Percentiles rank a stretch among this genome's conserved stretches.
These are phyloP conservation scores for Blastobasis adustella DNA, from an alignment of 2,888 invertebrate genomes.

Conservation along the genomic window DNA sequence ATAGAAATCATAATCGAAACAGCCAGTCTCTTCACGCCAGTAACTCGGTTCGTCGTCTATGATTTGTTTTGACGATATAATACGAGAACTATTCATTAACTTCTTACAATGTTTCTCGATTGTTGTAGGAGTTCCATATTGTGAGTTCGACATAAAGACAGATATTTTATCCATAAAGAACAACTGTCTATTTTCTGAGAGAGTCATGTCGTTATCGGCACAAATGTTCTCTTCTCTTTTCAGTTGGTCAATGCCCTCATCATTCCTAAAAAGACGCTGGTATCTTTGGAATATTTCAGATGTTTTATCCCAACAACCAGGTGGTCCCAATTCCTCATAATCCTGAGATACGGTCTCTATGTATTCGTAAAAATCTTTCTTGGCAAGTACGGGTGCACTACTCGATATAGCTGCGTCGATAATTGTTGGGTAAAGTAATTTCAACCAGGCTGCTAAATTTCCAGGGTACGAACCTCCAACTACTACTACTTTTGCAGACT, in stretches of 20 bases:
- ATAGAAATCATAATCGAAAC: constrained; percentile 45
- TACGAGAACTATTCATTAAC: constrained; percentile 16
- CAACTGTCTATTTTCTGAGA: constrained; percentile 42
- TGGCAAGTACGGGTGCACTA: constrained; percentile 58
- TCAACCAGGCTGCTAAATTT: constrained; percentile 62
- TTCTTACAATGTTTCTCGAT: constrained; percentile 39
- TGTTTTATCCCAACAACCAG: constrained; percentile 39
- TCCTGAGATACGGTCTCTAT: constrained; percentile 51
- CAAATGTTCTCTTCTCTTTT: constrained; percentile 54
- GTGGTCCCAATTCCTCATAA: constrained; percentile 45
- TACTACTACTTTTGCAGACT: constrained; percentile 48
- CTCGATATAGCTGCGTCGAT: constrained; percentile 56
- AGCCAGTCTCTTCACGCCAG: constrained; percentile 29
- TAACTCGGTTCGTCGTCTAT: constrained; percentile 22
- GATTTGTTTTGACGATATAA: constrained; percentile 14
- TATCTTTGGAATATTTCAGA: constrained; percentile 36
- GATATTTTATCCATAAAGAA: constrained; percentile 43
- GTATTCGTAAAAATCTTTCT: constrained; percentile 56
- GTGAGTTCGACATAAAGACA: constrained; percentile 40
- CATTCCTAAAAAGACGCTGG: constrained; percentile 34
- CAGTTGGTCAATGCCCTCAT: constrained; percentile 36
- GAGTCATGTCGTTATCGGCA: constrained; percentile 37
- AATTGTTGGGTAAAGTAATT: constrained; percentile 46
- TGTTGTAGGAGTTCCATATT: constrained; percentile 38
- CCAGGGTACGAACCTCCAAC: constrained; percentile 61